Base-by-base conservation (phyloP, 2,797 vertebrate genomes). In the Sphaeramia orbicularis region DNA sequence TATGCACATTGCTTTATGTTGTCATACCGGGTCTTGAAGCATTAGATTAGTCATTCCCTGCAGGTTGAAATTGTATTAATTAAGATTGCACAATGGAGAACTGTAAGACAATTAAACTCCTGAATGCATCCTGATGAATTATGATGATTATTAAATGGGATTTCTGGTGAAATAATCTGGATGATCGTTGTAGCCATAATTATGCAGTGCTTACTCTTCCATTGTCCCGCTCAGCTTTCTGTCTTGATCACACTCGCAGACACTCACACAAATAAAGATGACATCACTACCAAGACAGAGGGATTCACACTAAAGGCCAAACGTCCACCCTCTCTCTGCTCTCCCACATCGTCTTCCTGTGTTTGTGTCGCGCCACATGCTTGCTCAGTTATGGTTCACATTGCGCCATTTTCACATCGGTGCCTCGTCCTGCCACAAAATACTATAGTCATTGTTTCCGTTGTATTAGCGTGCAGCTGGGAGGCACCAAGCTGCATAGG, bases 401-500 rank as follows among this genome's bases (percentile, higher is more conserved):
- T 67, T 9, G 58, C 60, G 57, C 45, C 65, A n/a, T 71, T 66
- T 81, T 56, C 66, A 62, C 56, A 12, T 66, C 1, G 37, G 42
- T 45, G 27, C 47, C 30, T 42, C 13, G 65, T 58, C 76, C 61
- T 41, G 6, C 55, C 49, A 35, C 51, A 54, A 55, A 70, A 84
- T 16, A 42, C 43, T 65, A 80, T 41, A 41, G 78, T 59, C 35
- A 68, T 48, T 61, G 65, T 79, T 79, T 68, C 74, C 52, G 10
- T 48, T 57, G 73, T 77, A 38, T 82, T 62, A 58, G 47, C 41
- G 47, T 80, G 76, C 79, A 70, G 80, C 83, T 74, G 80, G 78
- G 77, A 84, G 86, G 77, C 67, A 75, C 71, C 61, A 6, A 44
- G 51, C 75, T 59, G 74, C 81, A 79, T 73, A 15, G 77, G 85